A percentile compares a stretch with the other conserved stretches of the same genome.
Conservation (phyloP, 2,888 invertebrate species). For the Ormyrus nitidulus region DNA sequence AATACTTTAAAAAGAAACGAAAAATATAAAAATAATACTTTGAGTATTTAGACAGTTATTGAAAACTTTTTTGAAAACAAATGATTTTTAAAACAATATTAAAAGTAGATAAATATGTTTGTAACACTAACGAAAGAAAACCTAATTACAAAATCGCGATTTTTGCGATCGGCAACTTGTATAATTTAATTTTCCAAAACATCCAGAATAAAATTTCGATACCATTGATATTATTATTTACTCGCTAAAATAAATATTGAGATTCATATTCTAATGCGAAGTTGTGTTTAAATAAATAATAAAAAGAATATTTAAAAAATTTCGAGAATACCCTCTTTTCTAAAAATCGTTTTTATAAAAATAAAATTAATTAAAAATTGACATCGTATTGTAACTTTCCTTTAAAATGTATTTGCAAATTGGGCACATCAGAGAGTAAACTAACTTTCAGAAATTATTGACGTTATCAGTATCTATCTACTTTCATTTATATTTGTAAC, state of each 20-base stretch:
- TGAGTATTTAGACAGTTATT: too few relatives aligned
- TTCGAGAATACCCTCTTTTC: background rate
- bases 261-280: too few relatives aligned
- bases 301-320: background rate
- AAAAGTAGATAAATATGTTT: background rate
- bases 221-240: too few relatives aligned
- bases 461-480: slow-evolving; percentile 32
- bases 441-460: slow-evolving; percentile 12
- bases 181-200: too few relatives aligned
- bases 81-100: background rate
- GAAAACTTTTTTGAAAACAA: too few relatives aligned
- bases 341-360: too few relatives aligned
- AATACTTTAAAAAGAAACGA: too few relatives aligned
- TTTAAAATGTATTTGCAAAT: background rate
- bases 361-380: slow-evolving; percentile 30
- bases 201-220: too few relatives aligned
- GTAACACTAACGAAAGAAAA: background rate
- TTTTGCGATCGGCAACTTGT: too few relatives aligned
- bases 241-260: too few relatives aligned
- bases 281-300: background rate
- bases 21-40: too few relatives aligned
- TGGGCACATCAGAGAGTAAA: background rate
- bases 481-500: slow-evolving; percentile 3
- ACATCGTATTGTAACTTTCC: slow-evolving; percentile 20
- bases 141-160: background rate